phyloP scores from a whole-genome alignment of 2,888 invertebrate species.

The Drosophila monieri region DNA sequence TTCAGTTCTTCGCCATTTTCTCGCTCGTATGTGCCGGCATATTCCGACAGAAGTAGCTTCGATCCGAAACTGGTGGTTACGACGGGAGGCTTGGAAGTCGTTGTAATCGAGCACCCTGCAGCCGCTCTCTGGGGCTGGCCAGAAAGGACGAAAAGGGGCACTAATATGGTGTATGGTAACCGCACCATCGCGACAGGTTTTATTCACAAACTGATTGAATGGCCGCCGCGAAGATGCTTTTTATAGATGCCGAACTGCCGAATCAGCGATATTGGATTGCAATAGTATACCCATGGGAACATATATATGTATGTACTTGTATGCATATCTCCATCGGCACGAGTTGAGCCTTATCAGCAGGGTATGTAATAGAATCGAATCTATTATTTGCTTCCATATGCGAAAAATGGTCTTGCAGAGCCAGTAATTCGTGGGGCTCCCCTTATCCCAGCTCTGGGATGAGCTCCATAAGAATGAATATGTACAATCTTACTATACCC shows the following conservation, averaged over 20 bases:
- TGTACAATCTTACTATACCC: too few relatives aligned
- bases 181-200: background rate
- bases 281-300: too few relatives aligned
- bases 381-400: too few relatives aligned
- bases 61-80: constrained; percentile 15
- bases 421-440: too few relatives aligned
- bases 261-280: background rate
- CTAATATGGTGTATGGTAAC: background rate
- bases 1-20: background rate
- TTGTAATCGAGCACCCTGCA: background rate
- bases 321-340: too few relatives aligned
- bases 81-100: background rate
- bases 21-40: fast-evolving
- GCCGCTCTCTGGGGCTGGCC: constrained; percentile 2
- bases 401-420: too few relatives aligned
- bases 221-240: background rate
- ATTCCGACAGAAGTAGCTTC: background rate
- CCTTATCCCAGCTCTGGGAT: too few relatives aligned
- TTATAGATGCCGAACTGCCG: background rate
- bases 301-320: too few relatives aligned
- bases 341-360: too few relatives aligned
- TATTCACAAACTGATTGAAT: background rate
- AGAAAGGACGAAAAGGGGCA: constrained; percentile 1
- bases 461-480: too few relatives aligned
- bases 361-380: too few relatives aligned